Conservation (phyloP, 2,797 vertebrate genomes). For the Alfaro cultratus region DNA sequence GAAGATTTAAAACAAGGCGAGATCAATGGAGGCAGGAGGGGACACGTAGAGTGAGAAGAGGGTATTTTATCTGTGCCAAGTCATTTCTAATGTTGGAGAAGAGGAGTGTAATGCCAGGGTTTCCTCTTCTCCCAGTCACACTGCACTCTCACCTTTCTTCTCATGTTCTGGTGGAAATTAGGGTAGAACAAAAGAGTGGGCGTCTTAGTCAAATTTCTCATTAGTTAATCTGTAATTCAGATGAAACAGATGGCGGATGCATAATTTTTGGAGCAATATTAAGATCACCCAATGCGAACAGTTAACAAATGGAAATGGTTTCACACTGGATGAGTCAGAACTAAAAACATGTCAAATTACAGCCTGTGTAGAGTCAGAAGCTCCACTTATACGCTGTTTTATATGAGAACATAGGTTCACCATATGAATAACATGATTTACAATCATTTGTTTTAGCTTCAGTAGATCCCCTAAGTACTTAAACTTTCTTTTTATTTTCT, state of each 20-base stretch:
- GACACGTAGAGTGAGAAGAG: slow-evolving; percentile 52
- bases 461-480: slow-evolving; percentile 54
- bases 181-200: slow-evolving; percentile 17
- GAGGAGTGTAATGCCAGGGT: slow-evolving; percentile 57
- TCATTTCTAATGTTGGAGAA: slow-evolving; percentile 64
- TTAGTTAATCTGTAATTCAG: slow-evolving; percentile 40
- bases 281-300: slow-evolving; percentile 50
- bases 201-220: slow-evolving; percentile 47
- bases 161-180: slow-evolving; percentile 48
- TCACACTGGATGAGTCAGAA: slow-evolving; percentile 59
- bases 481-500: slow-evolving; percentile 61
- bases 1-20: slow-evolving; percentile 37
- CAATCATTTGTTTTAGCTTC: slow-evolving; percentile 60
- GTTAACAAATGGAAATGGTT: slow-evolving; percentile 75
- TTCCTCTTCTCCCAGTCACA: slow-evolving; percentile 56
- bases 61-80: slow-evolving; percentile 75
- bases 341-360: slow-evolving; percentile 21
- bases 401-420: slow-evolving; percentile 44
- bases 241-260: slow-evolving; percentile 47
- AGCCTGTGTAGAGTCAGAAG: slow-evolving; percentile 53
- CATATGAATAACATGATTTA: slow-evolving; percentile 48
- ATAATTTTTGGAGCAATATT: slow-evolving; percentile 53
- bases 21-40: slow-evolving; percentile 52
- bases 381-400: slow-evolving; percentile 57
- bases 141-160: slow-evolving; percentile 53